A percentile compares a stretch with the other conserved stretches of the same genome.
These are phyloP conservation scores for Campylorhamphus procurvoides DNA, from an alignment of 2,113 vertebrate genomes.

Conservation along the genomic window DNA sequence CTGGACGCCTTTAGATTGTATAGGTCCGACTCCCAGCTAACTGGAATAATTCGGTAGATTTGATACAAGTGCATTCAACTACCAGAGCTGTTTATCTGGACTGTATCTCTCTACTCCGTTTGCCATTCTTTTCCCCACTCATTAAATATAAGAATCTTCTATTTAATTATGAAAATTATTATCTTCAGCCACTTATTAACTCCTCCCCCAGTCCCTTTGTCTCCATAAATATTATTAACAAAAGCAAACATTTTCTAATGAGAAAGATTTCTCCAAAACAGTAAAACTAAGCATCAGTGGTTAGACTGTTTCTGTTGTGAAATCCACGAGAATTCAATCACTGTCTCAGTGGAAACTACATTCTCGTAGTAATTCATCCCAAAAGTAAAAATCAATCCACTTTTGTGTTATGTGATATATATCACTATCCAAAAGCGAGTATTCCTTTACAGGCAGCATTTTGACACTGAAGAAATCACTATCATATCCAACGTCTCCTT, in stretches of 20 bases:
- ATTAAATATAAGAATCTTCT: neutral
- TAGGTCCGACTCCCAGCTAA: neutral
- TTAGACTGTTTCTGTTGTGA: neutral
- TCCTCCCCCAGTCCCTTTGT: neutral
- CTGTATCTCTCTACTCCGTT: neutral
- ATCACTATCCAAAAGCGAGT: neutral
- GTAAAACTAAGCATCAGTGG: neutral
- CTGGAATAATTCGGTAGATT: neutral
- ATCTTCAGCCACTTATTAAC: neutral
- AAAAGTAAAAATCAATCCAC: neutral
- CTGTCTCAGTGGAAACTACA: neutral
- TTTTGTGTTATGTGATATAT: neutral
- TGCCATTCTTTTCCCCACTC: neutral
- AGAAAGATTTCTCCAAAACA: neutral
- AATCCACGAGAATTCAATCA: neutral
- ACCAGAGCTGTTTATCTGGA: neutral
- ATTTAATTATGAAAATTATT: neutral
- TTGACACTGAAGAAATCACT: neutral
- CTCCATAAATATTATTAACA: neutral
- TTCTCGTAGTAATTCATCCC: neutral
- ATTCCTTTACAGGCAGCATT: neutral
- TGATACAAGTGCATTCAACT: neutral
- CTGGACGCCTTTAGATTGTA: neutral
- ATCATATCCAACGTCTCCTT: neutral
- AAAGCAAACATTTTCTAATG: conserved; percentile 5